A percentile compares a stretch with the other conserved stretches of the same genome.
These are phyloP conservation scores for Siniperca obscura DNA, from an alignment of 2,797 vertebrate genomes.

Conservation along the genomic window DNA sequence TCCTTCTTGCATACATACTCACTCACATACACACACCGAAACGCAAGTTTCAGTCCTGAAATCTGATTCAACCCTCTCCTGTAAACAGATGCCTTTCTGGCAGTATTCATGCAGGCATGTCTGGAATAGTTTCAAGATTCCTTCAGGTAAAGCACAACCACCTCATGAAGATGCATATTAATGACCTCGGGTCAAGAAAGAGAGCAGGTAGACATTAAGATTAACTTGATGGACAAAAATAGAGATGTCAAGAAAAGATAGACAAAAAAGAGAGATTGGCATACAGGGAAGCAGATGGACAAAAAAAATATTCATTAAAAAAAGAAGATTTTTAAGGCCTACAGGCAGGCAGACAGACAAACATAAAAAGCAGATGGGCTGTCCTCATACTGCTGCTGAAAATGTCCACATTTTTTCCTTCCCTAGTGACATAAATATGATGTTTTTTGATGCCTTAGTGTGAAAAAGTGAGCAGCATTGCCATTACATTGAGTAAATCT, in stretches of 20 bases:
- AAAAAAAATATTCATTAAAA: not conserved
- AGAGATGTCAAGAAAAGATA: slow-evolving; percentile 36
- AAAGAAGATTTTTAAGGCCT: slow-evolving; percentile 3
- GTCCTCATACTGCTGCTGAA: slow-evolving; percentile 22
- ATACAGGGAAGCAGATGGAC: slow-evolving; percentile 43
- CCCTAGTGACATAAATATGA: slow-evolving; percentile 25
- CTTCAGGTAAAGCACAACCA: slow-evolving; percentile 38
- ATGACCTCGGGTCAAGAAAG: slow-evolving; percentile 36
- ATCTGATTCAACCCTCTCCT: slow-evolving; percentile 54
- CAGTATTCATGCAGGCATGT: slow-evolving; percentile 42
- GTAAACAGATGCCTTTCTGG: slow-evolving; percentile 46
- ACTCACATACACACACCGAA: slow-evolving; percentile 31
- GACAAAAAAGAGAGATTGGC: slow-evolving; percentile 8
- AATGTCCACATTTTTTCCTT: slow-evolving; percentile 15
- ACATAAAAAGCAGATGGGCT: slow-evolving; percentile 42
- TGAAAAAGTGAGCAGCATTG: slow-evolving; percentile 32
- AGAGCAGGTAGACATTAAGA: slow-evolving; percentile 30
- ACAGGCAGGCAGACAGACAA: slow-evolving; percentile 28
- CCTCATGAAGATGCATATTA: slow-evolving; percentile 47
- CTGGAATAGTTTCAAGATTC: slow-evolving; percentile 61
- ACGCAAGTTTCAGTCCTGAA: slow-evolving; percentile 42
- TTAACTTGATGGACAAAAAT: slow-evolving; percentile 21
- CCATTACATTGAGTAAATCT: slow-evolving; percentile 23
- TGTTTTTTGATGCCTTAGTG: slow-evolving; percentile 22
- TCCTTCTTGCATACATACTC: slow-evolving; percentile 1